Conservation (phyloP, 2,888 invertebrate genomes). For the Alcis repandata region DNA sequence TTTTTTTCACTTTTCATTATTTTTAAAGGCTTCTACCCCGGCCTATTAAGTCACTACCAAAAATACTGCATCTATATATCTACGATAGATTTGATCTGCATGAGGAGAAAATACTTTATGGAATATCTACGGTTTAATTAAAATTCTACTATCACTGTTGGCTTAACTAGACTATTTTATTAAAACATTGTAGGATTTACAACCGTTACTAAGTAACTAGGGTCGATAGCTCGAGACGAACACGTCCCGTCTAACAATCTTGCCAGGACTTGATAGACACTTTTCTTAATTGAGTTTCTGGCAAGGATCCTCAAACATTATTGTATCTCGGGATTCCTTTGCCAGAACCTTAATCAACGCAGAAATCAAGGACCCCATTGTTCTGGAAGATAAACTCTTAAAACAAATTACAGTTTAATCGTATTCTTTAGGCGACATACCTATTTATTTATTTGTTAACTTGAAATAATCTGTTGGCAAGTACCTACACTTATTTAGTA, state of each 20-base stretch:
- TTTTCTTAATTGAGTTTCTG: conserved; percentile 34
- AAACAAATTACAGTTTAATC: conserved; percentile 6
- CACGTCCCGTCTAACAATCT: conserved; percentile 18
- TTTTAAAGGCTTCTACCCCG: too few relatives aligned
- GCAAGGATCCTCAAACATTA: conserved; percentile 24
- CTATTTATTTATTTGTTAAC: not conserved
- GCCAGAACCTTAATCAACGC: conserved; percentile 28
- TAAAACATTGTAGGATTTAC: conserved; percentile 28
- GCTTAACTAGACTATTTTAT: conserved; percentile 1
- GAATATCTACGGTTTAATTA: not conserved
- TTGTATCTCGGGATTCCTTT: conserved; percentile 20
- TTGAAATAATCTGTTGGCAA: not conserved
- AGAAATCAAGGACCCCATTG: conserved; percentile 21
- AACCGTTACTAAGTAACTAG: conserved; percentile 14
- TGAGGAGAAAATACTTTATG: not conserved
- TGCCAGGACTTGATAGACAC: conserved; percentile 23
- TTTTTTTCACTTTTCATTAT: too few relatives aligned
- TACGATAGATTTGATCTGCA: not conserved
- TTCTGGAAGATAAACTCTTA: not conserved
- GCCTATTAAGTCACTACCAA: not conserved
- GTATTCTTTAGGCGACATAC: not conserved
- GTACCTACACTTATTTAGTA: not conserved
- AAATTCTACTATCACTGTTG: conserved; percentile 3
- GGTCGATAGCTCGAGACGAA: conserved; percentile 25
- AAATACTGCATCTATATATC: not conserved